phyloP scores from a whole-genome alignment of 23 tunicate species.

The Halocynthia roretzi region DNA sequence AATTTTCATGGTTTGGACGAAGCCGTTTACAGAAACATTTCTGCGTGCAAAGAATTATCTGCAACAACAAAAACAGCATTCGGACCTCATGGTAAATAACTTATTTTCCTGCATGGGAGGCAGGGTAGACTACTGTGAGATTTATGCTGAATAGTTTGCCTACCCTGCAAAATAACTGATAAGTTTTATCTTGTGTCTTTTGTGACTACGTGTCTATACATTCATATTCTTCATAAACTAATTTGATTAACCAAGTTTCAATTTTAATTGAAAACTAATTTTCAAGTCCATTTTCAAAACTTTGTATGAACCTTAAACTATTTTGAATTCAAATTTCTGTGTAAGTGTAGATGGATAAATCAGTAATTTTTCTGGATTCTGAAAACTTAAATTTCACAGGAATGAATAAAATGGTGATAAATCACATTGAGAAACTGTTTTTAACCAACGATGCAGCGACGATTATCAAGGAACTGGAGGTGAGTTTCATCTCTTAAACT shows the following conservation, averaged over 20 bases:
- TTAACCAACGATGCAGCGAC: conserved; percentile 99
- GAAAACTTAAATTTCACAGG: background rate
- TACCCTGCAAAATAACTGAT: no score
- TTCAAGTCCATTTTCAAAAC: no score
- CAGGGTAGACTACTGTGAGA: no score
- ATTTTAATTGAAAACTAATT: no score
- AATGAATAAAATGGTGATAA: conserved; percentile 99
- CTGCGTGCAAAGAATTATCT: conserved; percentile 79
- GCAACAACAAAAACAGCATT: conserved; percentile 72
- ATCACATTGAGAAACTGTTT: conserved; percentile 98
- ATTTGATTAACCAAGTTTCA: no score
- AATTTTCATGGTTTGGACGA: conserved; percentile 88
- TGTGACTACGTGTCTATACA: no score
- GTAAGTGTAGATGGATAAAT: background rate
- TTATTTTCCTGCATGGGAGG: no score
- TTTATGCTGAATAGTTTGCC: no score
- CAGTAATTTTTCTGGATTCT: no score
- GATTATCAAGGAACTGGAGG: conserved; percentile 87
- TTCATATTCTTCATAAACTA: no score
- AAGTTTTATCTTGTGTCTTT: no score
- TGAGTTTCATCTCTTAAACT: background rate
- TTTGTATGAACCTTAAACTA: background rate
- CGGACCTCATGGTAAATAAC: conserved; percentile 75
- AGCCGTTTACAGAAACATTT: conserved; percentile 86
- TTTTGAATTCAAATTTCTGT: background rate